Evolutionary conservation across 2,888 invertebrate genomes (phyloP), one percentile per base, ranked within the genome.

Genomic region (Geophilus truncorum): DNA sequence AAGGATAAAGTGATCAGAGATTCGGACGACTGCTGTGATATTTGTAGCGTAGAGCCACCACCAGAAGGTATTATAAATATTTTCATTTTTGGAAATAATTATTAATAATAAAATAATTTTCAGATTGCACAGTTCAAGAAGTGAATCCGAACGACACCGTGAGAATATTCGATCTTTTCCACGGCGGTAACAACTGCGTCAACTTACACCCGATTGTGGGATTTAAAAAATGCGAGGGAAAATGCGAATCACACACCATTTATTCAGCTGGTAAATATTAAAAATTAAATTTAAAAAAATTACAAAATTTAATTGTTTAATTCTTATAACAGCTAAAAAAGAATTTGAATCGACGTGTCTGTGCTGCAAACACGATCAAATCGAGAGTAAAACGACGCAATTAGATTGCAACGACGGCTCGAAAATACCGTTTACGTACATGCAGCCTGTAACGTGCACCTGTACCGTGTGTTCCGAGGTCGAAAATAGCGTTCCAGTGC

Each of bases 171-270:
- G 82, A 82, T 3, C 78, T 83, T 40, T 83, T 83, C 80, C 79
- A 81, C n/a, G 77, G 81, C 12, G 83, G 83, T 12, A 78, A 81
- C 23, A 25, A 28, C 15, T 84, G 84, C 80, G 81, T 79, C 18
- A 84, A 84, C 79, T 80, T 80, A 12, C 62, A 83, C 12, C 82
- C 82, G 15, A 83, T 84, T n/a, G 15, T 23, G 0, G 82, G 82
- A 15, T 81, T 84, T 32, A 82, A 80, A 34, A 57, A 78, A 25
- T 84, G 84, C 78, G 57, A 81, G n/a, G 84, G 84, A 36, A 82
- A 81, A 79, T 84, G 84, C 78, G 83, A 84, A 30, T 84, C 84
- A 21, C 80, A 75, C 57, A 83, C 84, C 25, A 45, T 81, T 12
- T 84, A 82, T 79, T 79, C 80, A 32, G 7, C 82, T 51, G 81